Evolutionary conservation across 35 echinoderm and acorn worm species (phyloP).

Genomic region (Lytechinus pictus): DNA sequence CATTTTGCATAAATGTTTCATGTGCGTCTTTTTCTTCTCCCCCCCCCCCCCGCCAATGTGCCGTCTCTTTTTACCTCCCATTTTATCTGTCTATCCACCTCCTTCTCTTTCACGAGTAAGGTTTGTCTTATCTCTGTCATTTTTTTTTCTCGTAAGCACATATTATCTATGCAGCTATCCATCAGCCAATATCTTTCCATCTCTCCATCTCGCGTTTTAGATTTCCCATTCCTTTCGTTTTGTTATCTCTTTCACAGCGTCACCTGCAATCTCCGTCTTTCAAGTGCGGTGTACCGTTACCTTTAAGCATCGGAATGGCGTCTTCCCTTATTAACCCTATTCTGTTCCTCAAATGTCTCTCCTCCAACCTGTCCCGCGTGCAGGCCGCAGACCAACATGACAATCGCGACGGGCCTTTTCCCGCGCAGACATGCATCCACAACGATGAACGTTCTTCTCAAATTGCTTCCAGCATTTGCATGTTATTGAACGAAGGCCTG

Average conservation of each 20-base stretch:
- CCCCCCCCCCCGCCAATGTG: background rate
- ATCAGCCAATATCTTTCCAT: background rate
- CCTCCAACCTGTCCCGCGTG: background rate
- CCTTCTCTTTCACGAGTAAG: background rate
- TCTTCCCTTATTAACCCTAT: slow-evolving; percentile 3
- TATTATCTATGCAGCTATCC: background rate
- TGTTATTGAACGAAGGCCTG: background rate
- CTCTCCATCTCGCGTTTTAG: background rate
- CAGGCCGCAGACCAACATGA: background rate
- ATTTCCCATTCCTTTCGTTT: background rate
- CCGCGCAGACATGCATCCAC: background rate
- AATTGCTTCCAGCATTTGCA: slow-evolving; percentile 3
- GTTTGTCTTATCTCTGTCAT: background rate
- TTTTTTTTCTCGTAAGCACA: background rate
- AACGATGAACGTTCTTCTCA: background rate
- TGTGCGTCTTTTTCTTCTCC: too few relatives aligned
- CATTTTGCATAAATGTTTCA: too few relatives aligned
- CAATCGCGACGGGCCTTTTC: background rate
- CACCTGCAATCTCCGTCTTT: background rate
- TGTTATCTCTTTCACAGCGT: background rate
- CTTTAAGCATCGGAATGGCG: slow-evolving; percentile 2
- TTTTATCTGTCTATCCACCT: background rate
- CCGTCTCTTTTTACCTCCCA: background rate
- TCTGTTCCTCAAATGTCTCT: background rate
- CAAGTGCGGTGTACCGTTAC: background rate